Evolutionary conservation across 1,140 invertebrate genomes (phyloP), one percentile per base, ranked within the genome.

Genomic region (Hyphantria cunea): DNA sequence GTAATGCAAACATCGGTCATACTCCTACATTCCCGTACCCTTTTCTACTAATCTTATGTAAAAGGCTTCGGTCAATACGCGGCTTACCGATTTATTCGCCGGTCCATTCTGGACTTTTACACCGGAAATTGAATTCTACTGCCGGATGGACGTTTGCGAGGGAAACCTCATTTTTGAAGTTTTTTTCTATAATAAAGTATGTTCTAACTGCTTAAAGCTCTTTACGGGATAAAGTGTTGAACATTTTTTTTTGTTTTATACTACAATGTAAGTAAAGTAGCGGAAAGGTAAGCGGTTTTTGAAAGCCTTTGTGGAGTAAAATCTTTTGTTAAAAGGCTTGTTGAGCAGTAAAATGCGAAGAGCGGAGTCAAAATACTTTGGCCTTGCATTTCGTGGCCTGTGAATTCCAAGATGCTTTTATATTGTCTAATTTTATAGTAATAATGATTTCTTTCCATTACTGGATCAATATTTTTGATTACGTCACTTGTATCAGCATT

Each of bases 31-130:
- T 25, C 17, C 37, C 37, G 37, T 3, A 39, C 37, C 37, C n/a
- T 39, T 44, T 44, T 44, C 41, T 44, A 44, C 41, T 44, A 44
- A 44, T 44, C 41, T 44, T 44, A 44, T 44, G 41, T 44, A 44
- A 44, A 37, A 44, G 41, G 41, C 41, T 44, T 44, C n/a, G 41
- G 41, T 44, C 41, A 44, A 44, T 44, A 44, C 12, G 41, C 41
- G 41, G 41, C 41, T 44, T 44, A 44, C 41, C 41, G 41, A 44
- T 44, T 44, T 44, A 44, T 44, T 44, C 41, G 6, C 12, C 11
- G 12, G 41, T 12, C 41, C 10, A 25, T 13, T 44, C 41, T 44
- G 41, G 6, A 44, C 6, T 44, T 44, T 44, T 44, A 44, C n/a
- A n/a, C 12, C 10, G 12, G n/a, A 44, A 44, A 44, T 44, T 44